Conservation (phyloP, 2,888 invertebrate genomes). For the Unio pictorum region DNA sequence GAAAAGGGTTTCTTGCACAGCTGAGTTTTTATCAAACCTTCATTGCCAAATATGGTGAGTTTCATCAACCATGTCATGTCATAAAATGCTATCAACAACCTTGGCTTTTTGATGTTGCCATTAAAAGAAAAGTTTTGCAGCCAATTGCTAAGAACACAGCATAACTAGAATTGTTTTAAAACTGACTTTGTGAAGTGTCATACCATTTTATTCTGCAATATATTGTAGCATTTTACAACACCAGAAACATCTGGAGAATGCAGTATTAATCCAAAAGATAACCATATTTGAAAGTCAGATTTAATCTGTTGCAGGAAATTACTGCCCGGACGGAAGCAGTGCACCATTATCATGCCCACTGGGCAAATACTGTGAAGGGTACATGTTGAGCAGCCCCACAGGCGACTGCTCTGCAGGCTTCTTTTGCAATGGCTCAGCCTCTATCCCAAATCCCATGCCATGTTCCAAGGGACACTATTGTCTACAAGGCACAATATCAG, state of each 20-base stretch:
- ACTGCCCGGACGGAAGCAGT: slow-evolving; percentile 62
- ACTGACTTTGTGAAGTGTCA: neutral
- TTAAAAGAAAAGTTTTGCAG: no score
- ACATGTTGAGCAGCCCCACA: slow-evolving; percentile 46
- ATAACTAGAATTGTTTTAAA: neutral
- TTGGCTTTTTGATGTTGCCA: no score
- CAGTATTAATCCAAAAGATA: neutral
- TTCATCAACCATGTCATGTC: no score
- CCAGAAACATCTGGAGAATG: no score
- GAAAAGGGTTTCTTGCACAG: no score
- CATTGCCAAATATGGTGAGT: no score
- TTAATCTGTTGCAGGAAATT: slow-evolving; percentile 49
- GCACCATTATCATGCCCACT: slow-evolving; percentile 52
- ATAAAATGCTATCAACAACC: no score
- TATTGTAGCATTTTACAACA: no score
- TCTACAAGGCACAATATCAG: slow-evolving; percentile 55
- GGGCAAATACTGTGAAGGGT: slow-evolving; percentile 55
- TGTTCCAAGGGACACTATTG: slow-evolving; percentile 65
- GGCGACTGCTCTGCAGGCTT: slow-evolving; percentile 60
- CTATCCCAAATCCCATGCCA: slow-evolving; percentile 41
- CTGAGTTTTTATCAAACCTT: no score
- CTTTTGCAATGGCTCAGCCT: slow-evolving; percentile 59
- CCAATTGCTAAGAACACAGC: neutral
- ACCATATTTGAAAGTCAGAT: neutral
- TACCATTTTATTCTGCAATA: neutral